Evolutionary conservation across 2,888 invertebrate genomes (phyloP).

Genomic region (Dryadula phaetusa): DNA sequence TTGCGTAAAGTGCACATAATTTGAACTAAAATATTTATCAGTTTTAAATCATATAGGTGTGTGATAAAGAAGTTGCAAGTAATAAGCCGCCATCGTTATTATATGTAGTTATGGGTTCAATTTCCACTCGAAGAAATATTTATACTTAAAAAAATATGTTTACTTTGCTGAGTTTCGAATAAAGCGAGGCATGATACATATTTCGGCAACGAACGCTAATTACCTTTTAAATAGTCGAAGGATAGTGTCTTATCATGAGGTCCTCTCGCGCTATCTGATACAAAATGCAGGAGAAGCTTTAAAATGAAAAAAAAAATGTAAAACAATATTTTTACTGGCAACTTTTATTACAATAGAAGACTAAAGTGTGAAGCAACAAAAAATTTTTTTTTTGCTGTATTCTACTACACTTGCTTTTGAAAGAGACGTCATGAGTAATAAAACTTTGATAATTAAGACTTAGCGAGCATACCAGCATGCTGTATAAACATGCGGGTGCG

Average conservation of each 20-base stretch:
- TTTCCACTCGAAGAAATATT: not conserved
- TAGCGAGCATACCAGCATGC: not conserved
- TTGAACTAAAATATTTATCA: not conserved
- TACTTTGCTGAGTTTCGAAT: too few relatives aligned
- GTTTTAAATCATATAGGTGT: not conserved
- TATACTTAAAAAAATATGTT: not conserved
- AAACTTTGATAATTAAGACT: constrained; percentile 16
- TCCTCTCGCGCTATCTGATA: too few relatives aligned
- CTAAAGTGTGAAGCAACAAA: too few relatives aligned
- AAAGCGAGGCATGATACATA: too few relatives aligned
- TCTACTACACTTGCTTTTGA: not conserved
- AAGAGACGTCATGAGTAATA: not conserved
- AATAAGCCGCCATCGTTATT: not conserved
- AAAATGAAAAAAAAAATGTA: too few relatives aligned
- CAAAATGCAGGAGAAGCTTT: too few relatives aligned
- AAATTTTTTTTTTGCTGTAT: not conserved
- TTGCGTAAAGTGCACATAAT: not conserved
- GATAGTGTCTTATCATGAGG: too few relatives aligned
- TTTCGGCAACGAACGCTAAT: too few relatives aligned
- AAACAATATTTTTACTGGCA: too few relatives aligned
- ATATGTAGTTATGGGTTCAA: not conserved
- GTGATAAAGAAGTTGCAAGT: not conserved
- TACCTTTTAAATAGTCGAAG: too few relatives aligned
- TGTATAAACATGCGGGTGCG: constrained; percentile 7
- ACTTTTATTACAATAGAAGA: too few relatives aligned